These are phyloP conservation scores for Antechinus stuartii DNA, from an alignment of 2,113 vertebrate species.

Conservation along the genomic window DNA sequence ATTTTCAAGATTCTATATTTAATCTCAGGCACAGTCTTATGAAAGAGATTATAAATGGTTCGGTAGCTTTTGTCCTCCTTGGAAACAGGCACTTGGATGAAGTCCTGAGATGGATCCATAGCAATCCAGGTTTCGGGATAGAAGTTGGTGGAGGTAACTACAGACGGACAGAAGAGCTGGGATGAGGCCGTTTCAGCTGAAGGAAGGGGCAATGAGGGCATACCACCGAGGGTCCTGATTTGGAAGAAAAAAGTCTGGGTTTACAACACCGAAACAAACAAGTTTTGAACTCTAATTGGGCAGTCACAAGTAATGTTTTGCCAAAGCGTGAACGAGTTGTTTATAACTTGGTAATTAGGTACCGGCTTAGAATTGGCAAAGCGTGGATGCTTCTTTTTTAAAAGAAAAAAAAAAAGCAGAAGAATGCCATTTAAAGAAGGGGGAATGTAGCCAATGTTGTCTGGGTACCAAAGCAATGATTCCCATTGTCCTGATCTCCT, in stretches of 20 bases:
- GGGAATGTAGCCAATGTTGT: neutral
- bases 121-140: slow-evolving; percentile 98
- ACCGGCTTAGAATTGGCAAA: neutral
- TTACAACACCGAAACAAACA: neutral
- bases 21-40: slow-evolving; percentile 99
- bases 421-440: neutral
- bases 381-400: neutral
- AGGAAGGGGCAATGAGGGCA: slow-evolving; percentile 78
- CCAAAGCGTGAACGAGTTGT: neutral
- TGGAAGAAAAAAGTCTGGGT: neutral
- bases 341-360: neutral
- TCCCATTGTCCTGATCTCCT: neutral
- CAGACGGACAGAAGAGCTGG: slow-evolving; percentile 87
- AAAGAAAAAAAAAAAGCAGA: neutral
- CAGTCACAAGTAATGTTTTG: neutral
- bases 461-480: neutral
- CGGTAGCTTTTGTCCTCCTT: slow-evolving; percentile 97
- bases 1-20: slow-evolving; percentile 97
- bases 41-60: slow-evolving; percentile 98
- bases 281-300: neutral
- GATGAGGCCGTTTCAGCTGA: slow-evolving; percentile 79
- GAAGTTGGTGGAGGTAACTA: slow-evolving; percentile 88
- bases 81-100: slow-evolving; percentile 96
- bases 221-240: slow-evolving; percentile 91
- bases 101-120: slow-evolving; percentile 96